These are phyloP conservation scores for Drosophila guanche DNA, from an alignment of 1,140 invertebrate species.

Conservation along the genomic window DNA sequence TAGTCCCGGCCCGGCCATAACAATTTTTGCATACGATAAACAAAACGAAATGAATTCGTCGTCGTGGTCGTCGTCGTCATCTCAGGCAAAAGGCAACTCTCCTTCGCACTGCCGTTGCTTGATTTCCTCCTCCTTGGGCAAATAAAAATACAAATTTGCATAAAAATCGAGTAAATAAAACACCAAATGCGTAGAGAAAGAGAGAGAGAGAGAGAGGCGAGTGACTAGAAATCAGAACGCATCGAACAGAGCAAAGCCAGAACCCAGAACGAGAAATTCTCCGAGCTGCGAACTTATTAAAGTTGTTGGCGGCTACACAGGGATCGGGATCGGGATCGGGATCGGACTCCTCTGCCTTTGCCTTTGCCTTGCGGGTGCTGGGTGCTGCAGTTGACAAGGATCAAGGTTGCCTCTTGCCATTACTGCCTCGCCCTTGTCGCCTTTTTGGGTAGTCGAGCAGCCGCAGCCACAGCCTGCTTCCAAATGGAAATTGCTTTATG, in stretches of 20 bases:
- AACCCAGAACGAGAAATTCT: conserved; percentile 41
- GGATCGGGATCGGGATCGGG: no score
- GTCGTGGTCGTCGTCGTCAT: conserved; percentile 34
- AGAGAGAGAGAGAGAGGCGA: background rate
- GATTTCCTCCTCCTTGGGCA: conserved; percentile 24
- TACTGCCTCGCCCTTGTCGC: conserved; percentile 52
- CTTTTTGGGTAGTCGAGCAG: conserved; percentile 48
- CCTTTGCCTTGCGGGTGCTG: conserved; percentile 15
- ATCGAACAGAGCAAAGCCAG: conserved; percentile 1
- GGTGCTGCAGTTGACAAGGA: conserved; percentile 79
- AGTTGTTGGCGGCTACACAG: conserved; percentile 26
- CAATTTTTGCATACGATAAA: conserved; percentile 77
- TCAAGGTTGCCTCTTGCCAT: conserved; percentile 66
- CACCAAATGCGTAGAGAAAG: conserved; percentile 54
- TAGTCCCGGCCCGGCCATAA: conserved; percentile 61
- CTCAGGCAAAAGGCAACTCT: conserved; percentile 14
- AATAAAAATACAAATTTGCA: conserved; percentile 71
- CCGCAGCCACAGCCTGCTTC: conserved; percentile 22
- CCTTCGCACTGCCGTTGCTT: conserved; percentile 25
- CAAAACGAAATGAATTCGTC: conserved; percentile 71
- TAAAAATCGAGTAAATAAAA: conserved; percentile 80
- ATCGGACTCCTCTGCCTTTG: conserved; percentile 5
- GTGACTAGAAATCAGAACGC: conserved; percentile 65
- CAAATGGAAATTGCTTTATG: conserved; percentile 83
- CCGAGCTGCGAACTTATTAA: conserved; percentile 79